Percentiles rank a stretch among this genome's conserved stretches.
Evolutionary conservation across 2,113 vertebrate species (phyloP).

Genomic region (Syrmaticus mikado): DNA sequence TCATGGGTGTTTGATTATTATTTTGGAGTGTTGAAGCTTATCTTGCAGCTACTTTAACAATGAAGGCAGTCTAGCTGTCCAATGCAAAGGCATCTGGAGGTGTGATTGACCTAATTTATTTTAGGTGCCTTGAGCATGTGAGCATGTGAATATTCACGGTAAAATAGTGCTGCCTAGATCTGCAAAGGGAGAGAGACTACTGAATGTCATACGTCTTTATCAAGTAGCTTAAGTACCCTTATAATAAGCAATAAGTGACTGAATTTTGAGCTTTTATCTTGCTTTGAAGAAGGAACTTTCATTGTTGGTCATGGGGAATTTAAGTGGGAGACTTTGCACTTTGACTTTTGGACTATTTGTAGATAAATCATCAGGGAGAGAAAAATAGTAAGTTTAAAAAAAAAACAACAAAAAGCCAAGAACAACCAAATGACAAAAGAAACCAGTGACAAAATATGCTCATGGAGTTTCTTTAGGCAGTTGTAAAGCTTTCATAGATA

Average conservation of each 20-base stretch:
- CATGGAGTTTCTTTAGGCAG: neutral
- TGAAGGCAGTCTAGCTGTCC: neutral
- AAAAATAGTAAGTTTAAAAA: neutral
- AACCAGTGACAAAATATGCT: accelerated
- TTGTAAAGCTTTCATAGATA: neutral
- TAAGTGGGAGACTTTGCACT: neutral
- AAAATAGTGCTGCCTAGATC: neutral
- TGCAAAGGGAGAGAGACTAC: neutral
- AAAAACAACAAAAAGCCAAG: neutral
- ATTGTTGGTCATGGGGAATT: neutral
- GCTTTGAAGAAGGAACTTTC: neutral
- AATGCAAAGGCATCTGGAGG: neutral
- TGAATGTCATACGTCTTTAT: neutral
- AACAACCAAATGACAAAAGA: neutral
- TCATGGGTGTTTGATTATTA: neutral
- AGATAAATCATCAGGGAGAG: neutral
- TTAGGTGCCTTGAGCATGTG: neutral
- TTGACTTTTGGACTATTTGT: neutral
- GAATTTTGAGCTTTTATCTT: neutral
- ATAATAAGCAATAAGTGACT: neutral
- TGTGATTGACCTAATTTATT: neutral
- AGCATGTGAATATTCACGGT: neutral
- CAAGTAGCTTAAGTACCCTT: too few relatives aligned
- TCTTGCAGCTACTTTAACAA: neutral
- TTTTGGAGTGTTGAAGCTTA: neutral